phyloP scores from a whole-genome alignment of 2,797 vertebrate genomes.

The Tiaroga cobitis region DNA sequence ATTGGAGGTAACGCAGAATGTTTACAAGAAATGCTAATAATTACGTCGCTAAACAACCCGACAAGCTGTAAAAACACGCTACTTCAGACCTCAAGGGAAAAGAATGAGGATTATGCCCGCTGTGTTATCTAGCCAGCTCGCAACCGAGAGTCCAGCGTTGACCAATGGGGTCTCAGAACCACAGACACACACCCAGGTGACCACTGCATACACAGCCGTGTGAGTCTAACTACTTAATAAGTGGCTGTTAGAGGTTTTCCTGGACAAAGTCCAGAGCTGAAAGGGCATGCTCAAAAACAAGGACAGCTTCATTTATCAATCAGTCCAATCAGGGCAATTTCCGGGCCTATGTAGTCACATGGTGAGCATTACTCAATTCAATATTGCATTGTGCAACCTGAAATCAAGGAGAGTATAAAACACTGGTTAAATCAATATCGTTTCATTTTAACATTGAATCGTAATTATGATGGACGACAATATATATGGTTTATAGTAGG shows the following conservation, averaged over 20 bases:
- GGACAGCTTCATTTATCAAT: constrained; percentile 84
- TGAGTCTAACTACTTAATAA: constrained; percentile 87
- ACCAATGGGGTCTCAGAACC: constrained; percentile 57
- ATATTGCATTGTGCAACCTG: constrained; percentile 52
- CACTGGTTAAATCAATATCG: constrained; percentile 4
- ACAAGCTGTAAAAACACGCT: constrained; percentile 73
- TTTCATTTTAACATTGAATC: constrained; percentile 1
- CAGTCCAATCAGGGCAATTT: constrained; percentile 81
- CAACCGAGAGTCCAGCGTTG: constrained; percentile 51
- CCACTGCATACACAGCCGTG: constrained; percentile 65
- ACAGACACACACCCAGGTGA: constrained; percentile 61
- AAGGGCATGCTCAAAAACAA: constrained; percentile 76
- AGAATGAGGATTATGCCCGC: constrained; percentile 64
- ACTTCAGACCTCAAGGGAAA: constrained; percentile 65
- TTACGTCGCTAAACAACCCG: constrained; percentile 64
- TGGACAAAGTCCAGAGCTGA: constrained; percentile 95
- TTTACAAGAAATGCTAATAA: constrained; percentile 72
- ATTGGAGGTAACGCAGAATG: constrained; percentile 59
- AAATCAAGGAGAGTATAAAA: constrained; percentile 53
- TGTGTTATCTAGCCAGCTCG: constrained; percentile 51
- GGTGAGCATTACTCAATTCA: constrained; percentile 75
- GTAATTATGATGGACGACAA: neutral
- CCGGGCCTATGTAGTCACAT: constrained; percentile 76
- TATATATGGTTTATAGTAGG: neutral
- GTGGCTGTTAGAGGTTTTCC: constrained; percentile 88